These are phyloP conservation scores for Mungos mungo DNA, from an alignment of 2,113 vertebrate genomes.

Conservation along the genomic window DNA sequence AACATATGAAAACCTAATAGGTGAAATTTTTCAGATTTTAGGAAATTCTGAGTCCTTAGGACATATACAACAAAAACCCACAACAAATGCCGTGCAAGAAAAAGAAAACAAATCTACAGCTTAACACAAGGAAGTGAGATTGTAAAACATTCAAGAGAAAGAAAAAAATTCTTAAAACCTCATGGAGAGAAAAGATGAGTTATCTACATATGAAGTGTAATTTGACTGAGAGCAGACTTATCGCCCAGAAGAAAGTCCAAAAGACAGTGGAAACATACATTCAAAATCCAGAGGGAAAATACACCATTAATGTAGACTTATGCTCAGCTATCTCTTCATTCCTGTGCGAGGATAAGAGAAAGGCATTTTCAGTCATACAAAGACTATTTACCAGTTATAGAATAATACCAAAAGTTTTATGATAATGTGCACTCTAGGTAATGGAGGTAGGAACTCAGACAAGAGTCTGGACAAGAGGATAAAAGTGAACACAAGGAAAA, in stretches of 20 bases:
- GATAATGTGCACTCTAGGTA: not conserved
- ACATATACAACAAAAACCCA: not conserved
- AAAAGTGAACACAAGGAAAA: not conserved
- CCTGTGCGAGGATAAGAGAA: not conserved
- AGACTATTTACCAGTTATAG: not conserved
- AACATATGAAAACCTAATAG: not conserved
- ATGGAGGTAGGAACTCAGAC: not conserved
- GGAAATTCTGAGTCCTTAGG: not conserved
- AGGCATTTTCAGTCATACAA: not conserved
- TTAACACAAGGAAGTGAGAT: not conserved
- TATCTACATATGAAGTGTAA: not conserved
- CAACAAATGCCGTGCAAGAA: not conserved
- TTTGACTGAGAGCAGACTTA: not conserved
- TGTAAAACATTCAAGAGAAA: not conserved
- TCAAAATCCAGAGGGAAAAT: not conserved
- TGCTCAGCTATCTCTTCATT: conserved; percentile 8
- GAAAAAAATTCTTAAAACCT: not conserved
- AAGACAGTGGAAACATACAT: not conserved
- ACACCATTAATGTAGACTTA: not conserved
- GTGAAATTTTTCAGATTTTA: not conserved
- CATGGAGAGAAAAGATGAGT: not conserved
- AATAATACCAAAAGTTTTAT: conserved; percentile 7
- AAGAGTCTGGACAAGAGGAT: not conserved
- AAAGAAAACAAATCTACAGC: not conserved
- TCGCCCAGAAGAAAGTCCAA: not conserved